Percentiles rank a stretch among this genome's conserved stretches.
phyloP scores from a whole-genome alignment of 2,797 vertebrate species.

The Brotula barbata region DNA sequence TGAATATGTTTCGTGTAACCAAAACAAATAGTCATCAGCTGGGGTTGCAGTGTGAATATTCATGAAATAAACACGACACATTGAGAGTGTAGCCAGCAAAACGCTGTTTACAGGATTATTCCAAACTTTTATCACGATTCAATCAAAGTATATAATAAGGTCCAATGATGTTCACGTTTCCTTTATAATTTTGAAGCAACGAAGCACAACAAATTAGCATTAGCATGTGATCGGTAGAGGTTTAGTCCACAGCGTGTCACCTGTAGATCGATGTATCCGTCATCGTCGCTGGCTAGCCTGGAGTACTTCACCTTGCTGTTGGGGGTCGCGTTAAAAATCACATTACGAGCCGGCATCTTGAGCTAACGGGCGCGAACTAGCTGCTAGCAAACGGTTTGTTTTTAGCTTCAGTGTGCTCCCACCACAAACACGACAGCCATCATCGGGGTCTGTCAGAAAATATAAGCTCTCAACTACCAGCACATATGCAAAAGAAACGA shows the following conservation, averaged over 20 bases:
- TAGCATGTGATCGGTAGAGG: too few relatives aligned
- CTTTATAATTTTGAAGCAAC: too few relatives aligned
- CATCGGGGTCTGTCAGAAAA: not conserved
- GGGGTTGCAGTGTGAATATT: too few relatives aligned
- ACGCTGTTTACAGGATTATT: too few relatives aligned
- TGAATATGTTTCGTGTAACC: too few relatives aligned
- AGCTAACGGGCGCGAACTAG: constrained; percentile 12
- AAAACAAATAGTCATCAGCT: too few relatives aligned
- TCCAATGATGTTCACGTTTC: too few relatives aligned
- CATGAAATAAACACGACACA: too few relatives aligned
- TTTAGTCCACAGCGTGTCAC: constrained; percentile 58
- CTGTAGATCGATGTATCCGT: constrained; percentile 97
- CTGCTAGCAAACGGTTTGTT: not conserved
- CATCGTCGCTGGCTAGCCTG: constrained; percentile 87
- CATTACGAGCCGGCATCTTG: constrained; percentile 88
- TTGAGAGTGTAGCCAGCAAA: too few relatives aligned
- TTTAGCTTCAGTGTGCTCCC: not conserved
- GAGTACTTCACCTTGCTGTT: constrained; percentile 91
- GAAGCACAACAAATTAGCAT: too few relatives aligned
- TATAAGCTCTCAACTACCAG: not conserved
- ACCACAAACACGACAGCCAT: constrained; percentile 6
- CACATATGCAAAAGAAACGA: not conserved
- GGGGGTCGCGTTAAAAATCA: constrained; percentile 77
- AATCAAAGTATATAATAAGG: too few relatives aligned
- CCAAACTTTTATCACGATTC: too few relatives aligned